Base-by-base conservation (phyloP, 2,888 invertebrate genomes). In the Cinara cedri region DNA sequence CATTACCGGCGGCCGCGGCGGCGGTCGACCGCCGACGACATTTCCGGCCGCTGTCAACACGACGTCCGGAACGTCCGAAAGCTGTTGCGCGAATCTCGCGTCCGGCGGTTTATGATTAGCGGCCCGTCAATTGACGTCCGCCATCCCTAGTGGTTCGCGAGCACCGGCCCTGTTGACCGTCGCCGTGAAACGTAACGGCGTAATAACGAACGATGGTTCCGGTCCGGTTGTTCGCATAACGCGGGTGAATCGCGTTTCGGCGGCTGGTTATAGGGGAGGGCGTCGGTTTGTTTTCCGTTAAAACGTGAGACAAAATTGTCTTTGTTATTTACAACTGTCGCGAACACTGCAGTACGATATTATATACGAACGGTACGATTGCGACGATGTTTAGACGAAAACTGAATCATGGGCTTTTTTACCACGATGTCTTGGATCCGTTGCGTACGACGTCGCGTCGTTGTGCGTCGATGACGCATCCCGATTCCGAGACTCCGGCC, bases 321-420 rank as follows among this genome's bases (percentile, higher is more conserved):
- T 26, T 26, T 1, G 6, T 44, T 19, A n/a, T 42, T 42, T 44
- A 14, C 19, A 14, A 46, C 16, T 10, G 16, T 10, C 2, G 4
- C 21, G 21, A 11, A 42, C 1, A 8, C 46, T 16, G 16, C 19
- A 24, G 21, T 34, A 19, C 51, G 16, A 11, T 19, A 6, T 65
- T 14, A 19, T 6, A 54, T n/a, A 3, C 21, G 13, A n/a, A n/a
- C n/a, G 4, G 46, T 26, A 44, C 66, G 75, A 19, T 19, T 51
- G 1, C 57, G 26, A 66, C 19, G 68, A 68, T 21, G 57, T 49
- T 16, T 34, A 60, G 24, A 68, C 57, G 16, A 68, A 78, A 78
- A 78, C 68, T 78, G 68, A 78, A 78, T 68, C 76, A 68, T n/a
- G 19, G 76, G 49, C 54, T 42, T 42, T 70, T 55, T 71, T 42